These are phyloP conservation scores for Galleria mellonella DNA, from an alignment of 1,140 invertebrate species.

Conservation along the genomic window DNA sequence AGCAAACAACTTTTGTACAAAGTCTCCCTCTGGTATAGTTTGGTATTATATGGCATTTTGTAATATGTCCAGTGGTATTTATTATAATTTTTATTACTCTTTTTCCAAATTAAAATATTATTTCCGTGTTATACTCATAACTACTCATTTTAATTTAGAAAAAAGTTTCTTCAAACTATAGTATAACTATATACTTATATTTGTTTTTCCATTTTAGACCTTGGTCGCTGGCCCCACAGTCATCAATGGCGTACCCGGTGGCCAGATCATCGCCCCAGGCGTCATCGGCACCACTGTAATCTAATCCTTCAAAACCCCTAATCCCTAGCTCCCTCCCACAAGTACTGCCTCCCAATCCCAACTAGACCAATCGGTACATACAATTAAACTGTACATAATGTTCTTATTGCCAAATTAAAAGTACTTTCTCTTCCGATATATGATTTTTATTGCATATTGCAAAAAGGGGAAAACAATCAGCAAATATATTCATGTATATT, in stretches of 20 bases:
- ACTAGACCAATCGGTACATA: neutral
- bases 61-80: no score
- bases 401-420: constrained; percentile 1
- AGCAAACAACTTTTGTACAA: no score
- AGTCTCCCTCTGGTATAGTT: no score
- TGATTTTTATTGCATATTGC: neutral
- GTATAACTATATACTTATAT: no score
- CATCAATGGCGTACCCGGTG: constrained; percentile 32
- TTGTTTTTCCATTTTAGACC: constrained; percentile 26
- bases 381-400: constrained; percentile 3
- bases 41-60: no score
- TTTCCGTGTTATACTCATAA: no score
- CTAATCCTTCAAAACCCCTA: neutral
- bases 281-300: neutral
- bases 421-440: neutral
- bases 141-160: no score
- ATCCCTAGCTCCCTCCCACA: neutral
- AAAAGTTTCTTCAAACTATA: neutral
- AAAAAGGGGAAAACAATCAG: neutral
- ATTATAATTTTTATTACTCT: no score
- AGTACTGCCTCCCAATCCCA: neutral
- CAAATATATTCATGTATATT: no score
- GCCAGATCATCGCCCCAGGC: constrained; percentile 27
- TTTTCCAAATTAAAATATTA: no score
- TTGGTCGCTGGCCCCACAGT: constrained; percentile 57